Evolutionary conservation across 2,797 vertebrate genomes (phyloP).

Genomic region (Apogon talboti): DNA sequence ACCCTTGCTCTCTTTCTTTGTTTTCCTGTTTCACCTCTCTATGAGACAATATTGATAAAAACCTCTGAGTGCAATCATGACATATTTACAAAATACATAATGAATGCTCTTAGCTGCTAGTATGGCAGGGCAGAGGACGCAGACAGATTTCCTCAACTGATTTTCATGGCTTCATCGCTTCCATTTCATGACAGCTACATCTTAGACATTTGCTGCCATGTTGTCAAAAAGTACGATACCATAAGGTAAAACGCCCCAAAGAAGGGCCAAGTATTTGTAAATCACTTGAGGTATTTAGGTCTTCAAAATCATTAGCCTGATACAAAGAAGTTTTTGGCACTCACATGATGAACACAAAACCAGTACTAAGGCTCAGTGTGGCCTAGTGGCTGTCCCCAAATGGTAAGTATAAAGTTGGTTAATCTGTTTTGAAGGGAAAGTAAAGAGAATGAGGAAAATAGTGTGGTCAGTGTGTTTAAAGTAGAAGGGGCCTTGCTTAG

Average conservation of each 20-base stretch:
- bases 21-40: slow-evolving; percentile 50
- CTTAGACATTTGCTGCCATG: slow-evolving; percentile 37
- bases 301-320: slow-evolving; percentile 1
- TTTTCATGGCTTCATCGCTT: slow-evolving; percentile 34
- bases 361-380: slow-evolving; percentile 13
- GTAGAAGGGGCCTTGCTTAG: slow-evolving; percentile 23
- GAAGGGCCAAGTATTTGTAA: slow-evolving; percentile 4
- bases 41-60: slow-evolving; percentile 69
- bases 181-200: slow-evolving; percentile 45
- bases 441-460: slow-evolving; percentile 32
- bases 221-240: slow-evolving; percentile 29
- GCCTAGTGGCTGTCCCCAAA: slow-evolving; percentile 25
- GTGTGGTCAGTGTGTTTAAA: slow-evolving; percentile 52
- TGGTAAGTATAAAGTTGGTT: slow-evolving; percentile 22
- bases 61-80: slow-evolving; percentile 68
- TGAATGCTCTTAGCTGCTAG: slow-evolving; percentile 40
- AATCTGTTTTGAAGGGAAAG: slow-evolving; percentile 24
- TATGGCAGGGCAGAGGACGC: slow-evolving; percentile 46
- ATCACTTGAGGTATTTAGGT: slow-evolving; percentile 2
- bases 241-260: background rate
- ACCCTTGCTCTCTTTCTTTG: slow-evolving; percentile 51
- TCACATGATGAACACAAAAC: background rate
- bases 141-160: slow-evolving; percentile 54
- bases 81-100: slow-evolving; percentile 52
- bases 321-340: slow-evolving; percentile 8